phyloP scores from a whole-genome alignment of 1,140 invertebrate species.

The Trichonephila clavata region DNA sequence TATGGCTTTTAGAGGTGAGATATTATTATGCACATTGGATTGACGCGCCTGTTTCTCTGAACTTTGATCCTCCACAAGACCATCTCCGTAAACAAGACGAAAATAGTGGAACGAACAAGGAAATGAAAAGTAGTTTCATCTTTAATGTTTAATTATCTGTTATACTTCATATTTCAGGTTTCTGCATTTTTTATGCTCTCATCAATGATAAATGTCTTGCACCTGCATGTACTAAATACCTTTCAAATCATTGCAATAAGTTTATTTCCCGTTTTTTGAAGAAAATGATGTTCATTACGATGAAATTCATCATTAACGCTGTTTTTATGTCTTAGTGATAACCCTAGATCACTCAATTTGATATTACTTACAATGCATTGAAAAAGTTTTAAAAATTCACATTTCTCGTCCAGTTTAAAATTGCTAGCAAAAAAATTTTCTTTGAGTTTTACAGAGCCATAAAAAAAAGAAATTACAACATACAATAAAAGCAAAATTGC shows the following conservation, averaged over 20 bases:
- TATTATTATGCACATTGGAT: conserved; percentile 51
- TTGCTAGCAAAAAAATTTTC: no score
- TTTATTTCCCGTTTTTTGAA: neutral
- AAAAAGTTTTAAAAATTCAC: no score
- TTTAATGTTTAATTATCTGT: conserved; percentile 48
- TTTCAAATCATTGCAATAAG: neutral
- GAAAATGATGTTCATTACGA: neutral
- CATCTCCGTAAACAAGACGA: conserved; percentile 26
- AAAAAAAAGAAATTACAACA: no score
- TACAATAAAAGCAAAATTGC: no score
- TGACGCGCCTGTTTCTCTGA: conserved; percentile 47
- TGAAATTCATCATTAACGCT: neutral
- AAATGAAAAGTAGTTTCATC: conserved; percentile 27
- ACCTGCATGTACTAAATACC: neutral
- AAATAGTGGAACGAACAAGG: conserved; percentile 33
- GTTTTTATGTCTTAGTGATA: no score
- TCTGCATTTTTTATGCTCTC: neutral
- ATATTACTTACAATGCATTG: no score
- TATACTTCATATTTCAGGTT: neutral
- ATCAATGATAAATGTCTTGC: neutral
- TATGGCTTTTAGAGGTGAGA: conserved; percentile 40
- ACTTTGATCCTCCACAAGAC: neutral
- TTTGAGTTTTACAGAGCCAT: no score
- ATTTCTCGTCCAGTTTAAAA: no score
- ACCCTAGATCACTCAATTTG: no score